Conservation (phyloP, 2,888 invertebrate genomes). For the Amiota mariae region DNA sequence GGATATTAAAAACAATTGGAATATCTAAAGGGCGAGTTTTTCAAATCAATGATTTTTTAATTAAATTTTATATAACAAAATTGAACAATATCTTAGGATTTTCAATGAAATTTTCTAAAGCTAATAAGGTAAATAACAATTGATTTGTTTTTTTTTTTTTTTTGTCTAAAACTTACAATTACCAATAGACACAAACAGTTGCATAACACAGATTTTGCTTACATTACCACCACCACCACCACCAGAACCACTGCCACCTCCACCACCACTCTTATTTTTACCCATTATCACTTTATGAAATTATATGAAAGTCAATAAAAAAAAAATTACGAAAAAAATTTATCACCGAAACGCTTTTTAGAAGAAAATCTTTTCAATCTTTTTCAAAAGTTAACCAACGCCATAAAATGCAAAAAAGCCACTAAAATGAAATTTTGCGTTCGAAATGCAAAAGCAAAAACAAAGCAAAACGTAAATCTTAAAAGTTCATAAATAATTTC, state of each 20-base stretch:
- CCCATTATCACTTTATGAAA: constrained; percentile 56
- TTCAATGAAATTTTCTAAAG: neutral
- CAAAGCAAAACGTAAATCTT: constrained; percentile 25
- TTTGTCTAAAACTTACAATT: constrained; percentile 53
- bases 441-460: constrained; percentile 6
- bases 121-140: neutral
- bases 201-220: constrained; percentile 72
- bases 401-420: constrained; percentile 49
- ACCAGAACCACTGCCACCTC: constrained; percentile 53
- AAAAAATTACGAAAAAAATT: neutral
- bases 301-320: neutral
- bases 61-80: too few species aligned
- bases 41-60: neutral
- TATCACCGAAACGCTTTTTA: neutral
- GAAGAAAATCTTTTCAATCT: neutral
- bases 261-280: constrained; percentile 68
- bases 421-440: constrained; percentile 53
- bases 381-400: constrained; percentile 33
- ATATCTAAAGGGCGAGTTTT: neutral
- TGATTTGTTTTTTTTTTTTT: too few species aligned
- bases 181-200: constrained; percentile 48
- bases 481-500: constrained; percentile 56
- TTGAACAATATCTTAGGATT: too few species aligned
- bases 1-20: too few species aligned
- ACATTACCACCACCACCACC: constrained; percentile 67